A percentile compares a stretch with the other conserved stretches of the same genome.
phyloP scores from a whole-genome alignment of 2,888 invertebrate species.

The Argyresthia albistria region DNA sequence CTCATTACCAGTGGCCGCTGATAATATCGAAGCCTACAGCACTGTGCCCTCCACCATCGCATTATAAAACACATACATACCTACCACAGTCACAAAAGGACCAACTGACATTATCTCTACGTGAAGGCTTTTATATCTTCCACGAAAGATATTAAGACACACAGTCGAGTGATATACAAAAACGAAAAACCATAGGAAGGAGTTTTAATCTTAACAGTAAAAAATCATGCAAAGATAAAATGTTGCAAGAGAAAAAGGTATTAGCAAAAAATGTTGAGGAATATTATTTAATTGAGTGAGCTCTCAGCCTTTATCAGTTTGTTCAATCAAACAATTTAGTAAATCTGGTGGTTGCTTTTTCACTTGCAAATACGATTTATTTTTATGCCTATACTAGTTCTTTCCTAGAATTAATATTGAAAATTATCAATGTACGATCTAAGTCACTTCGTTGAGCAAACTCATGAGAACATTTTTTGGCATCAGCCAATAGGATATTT shows the following conservation, averaged over 20 bases:
- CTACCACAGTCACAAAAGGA: not conserved
- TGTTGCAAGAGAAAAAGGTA: not conserved
- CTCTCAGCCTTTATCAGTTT: too few relatives aligned
- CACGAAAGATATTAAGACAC: too few relatives aligned
- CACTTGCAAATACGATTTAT: not conserved
- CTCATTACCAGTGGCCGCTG: slow-evolving; percentile 50
- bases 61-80: slow-evolving; percentile 26
- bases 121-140: too few relatives aligned
- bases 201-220: slow-evolving; percentile 10
- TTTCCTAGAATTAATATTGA: not conserved
- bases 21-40: slow-evolving; percentile 47
- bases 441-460: not conserved
- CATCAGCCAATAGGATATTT: not conserved
- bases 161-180: not conserved
- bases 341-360: not conserved
- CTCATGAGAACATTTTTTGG: not conserved
- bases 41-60: slow-evolving; percentile 27
- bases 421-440: not conserved
- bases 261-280: not conserved
- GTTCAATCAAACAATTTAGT: not conserved
- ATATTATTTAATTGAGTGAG: not conserved
- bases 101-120: too few relatives aligned
- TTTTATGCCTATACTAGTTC: not conserved
- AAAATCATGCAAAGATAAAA: slow-evolving; percentile 1
- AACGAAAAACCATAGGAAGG: not conserved